These are phyloP conservation scores for Chloromyia formosa DNA, from an alignment of 2,888 invertebrate genomes.

Conservation along the genomic window DNA sequence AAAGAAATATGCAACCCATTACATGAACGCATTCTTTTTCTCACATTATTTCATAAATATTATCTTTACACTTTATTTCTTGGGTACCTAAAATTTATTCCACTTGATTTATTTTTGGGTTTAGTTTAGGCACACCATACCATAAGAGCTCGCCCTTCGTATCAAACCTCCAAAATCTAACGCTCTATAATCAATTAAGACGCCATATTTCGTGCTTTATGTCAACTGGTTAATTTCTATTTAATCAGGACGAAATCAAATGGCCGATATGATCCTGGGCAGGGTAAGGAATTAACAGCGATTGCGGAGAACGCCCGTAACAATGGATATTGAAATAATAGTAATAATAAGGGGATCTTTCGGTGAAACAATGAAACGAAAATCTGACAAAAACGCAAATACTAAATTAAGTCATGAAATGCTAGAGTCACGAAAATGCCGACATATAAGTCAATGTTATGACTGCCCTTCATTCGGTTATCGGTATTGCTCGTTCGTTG, in stretches of 20 bases:
- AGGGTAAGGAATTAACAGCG: neutral
- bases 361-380: neutral
- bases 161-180: no score
- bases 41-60: conserved; percentile 6
- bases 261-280: neutral
- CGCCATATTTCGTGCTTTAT: conserved; percentile 16
- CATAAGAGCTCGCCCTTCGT: no score
- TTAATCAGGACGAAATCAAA: neutral
- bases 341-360: no score
- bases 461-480: neutral
- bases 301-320: no score
- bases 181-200: conserved; percentile 22
- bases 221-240: conserved; percentile 22
- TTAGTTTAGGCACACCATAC: no score
- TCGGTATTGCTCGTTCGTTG: no score
- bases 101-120: no score
- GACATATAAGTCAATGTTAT: neutral
- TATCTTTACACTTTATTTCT: neutral
- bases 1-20: neutral
- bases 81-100: no score
- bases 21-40: no score
- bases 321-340: no score
- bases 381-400: conserved; percentile 18
- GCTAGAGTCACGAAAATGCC: neutral
- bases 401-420: conserved; percentile 23